Base-by-base conservation (phyloP, 2,888 invertebrate genomes). In the Cheilosia variabilis region DNA sequence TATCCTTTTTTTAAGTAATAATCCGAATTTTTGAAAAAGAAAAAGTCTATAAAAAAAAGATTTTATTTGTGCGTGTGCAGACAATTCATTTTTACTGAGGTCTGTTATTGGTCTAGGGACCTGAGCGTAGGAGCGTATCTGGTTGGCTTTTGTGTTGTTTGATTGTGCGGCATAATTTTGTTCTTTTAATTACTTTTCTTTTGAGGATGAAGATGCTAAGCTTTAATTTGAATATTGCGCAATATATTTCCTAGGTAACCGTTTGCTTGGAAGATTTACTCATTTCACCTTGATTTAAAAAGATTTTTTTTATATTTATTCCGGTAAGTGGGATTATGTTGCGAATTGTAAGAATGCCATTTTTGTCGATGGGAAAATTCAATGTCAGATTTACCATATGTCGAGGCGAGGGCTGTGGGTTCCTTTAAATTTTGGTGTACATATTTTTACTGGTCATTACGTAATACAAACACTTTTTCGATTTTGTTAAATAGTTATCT, bases 11-110 rank as follows among this genome's bases (percentile, higher is more conserved):
- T 45, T 65, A 73, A 34, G 45, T 65, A 47, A 47, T 63, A 47
- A 55, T 47, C 55, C 55, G 17, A 63, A 31, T 34, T 43, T 7
- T 31, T 27, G 4, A 45, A 45, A 19, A 62, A 22, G 10, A 27
- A 53, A 52, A 19, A 22, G 17, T 43, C 27, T 27, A 5, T 27
- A 55, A 63, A 45, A 34, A 4, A 43, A 4, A 45, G n/a, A 24
- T 63, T 73, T 73, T 63, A 47, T 63, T 43, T 37, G 27, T 65
- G 47, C 24, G 66, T 52, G 60, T 37, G 37, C 24, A 34, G 13
- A 24, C 47, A 58, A 58, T 57, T 57, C 2, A 19, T 31, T 65
- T 43, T 43, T 15, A 43, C 53, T 15, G 9, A 43, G 6, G 22
- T 15, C 19, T 52, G 45, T 73, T 43, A 73, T 50, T 22, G 15